A percentile compares a stretch with the other conserved stretches of the same genome.
These are phyloP conservation scores for Micropterix aruncella DNA, from an alignment of 2,888 invertebrate species.

Conservation along the genomic window DNA sequence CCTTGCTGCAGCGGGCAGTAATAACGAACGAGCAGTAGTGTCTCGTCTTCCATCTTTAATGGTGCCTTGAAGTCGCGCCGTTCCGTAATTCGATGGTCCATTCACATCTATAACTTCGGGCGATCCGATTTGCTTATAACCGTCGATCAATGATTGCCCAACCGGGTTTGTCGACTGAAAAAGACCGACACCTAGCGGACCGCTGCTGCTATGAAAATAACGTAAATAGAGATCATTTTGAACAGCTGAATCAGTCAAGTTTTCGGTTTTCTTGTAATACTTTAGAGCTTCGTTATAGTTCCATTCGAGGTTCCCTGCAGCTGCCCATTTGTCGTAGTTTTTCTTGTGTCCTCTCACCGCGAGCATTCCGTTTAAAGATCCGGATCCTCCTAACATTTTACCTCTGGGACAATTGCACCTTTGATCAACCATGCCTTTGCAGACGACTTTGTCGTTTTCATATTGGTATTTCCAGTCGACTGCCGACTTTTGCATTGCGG, in stretches of 20 bases:
- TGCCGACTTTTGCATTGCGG: too few relatives aligned
- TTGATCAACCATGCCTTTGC: too few relatives aligned
- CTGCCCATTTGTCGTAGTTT: too few relatives aligned
- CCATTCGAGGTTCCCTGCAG: too few relatives aligned
- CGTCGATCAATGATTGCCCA: neutral
- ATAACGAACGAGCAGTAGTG: slow-evolving; percentile 19
- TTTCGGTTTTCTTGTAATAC: too few relatives aligned
- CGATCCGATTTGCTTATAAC: neutral
- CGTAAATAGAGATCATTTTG: slow-evolving; percentile 3
- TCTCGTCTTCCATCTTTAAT: slow-evolving; percentile 10
- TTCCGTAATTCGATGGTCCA: slow-evolving; percentile 8
- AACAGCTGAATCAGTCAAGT: slow-evolving; percentile 1
- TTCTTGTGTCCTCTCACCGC: too few relatives aligned
- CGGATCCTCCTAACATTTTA: too few relatives aligned
- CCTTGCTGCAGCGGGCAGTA: slow-evolving; percentile 14
- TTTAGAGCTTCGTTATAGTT: too few relatives aligned
- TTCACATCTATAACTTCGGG: neutral
- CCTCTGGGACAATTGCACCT: too few relatives aligned
- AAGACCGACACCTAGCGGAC: slow-evolving; percentile 3
- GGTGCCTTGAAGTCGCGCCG: slow-evolving; percentile 11
- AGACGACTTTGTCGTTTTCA: too few relatives aligned
- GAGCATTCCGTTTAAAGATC: too few relatives aligned
- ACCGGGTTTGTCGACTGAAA: slow-evolving; percentile 1
- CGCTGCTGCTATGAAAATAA: slow-evolving; percentile 5
- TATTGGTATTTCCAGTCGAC: too few relatives aligned